Evolutionary conservation across 2,797 vertebrate genomes (phyloP).

Genomic region (Syngnathus acus): DNA sequence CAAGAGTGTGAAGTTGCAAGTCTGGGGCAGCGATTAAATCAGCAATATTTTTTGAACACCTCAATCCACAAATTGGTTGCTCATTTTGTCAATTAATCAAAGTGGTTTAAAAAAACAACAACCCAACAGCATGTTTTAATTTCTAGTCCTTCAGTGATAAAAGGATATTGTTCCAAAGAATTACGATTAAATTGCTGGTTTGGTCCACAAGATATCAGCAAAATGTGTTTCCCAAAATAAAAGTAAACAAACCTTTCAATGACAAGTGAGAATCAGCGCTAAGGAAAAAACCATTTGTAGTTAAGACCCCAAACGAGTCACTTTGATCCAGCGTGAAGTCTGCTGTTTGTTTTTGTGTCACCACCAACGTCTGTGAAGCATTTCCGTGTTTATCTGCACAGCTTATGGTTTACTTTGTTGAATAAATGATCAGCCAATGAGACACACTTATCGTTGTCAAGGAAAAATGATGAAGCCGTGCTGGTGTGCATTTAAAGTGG

Average conservation of each 20-base stretch:
- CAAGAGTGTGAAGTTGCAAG: too few relatives aligned
- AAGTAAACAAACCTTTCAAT: not conserved
- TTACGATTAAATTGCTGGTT: too few relatives aligned
- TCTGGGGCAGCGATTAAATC: too few relatives aligned
- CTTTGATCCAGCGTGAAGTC: constrained; percentile 9
- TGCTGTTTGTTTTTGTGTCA: constrained; percentile 11
- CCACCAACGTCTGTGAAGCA: constrained; percentile 16
- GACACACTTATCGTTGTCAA: constrained; percentile 49
- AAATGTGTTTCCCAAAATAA: too few relatives aligned
- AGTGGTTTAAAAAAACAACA: too few relatives aligned
- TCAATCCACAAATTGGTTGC: too few relatives aligned
- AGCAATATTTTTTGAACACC: too few relatives aligned
- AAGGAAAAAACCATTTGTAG: not conserved
- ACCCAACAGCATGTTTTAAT: too few relatives aligned
- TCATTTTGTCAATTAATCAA: too few relatives aligned
- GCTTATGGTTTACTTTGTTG: constrained; percentile 23
- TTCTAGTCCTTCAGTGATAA: too few relatives aligned
- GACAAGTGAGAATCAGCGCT: not conserved
- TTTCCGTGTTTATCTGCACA: constrained; percentile 43
- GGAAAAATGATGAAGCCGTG: constrained; percentile 48
- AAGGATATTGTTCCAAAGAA: too few relatives aligned
- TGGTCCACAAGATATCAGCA: too few relatives aligned
- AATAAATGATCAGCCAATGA: constrained; percentile 46
- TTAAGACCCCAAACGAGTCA: not conserved
- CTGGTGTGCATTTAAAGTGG: constrained; percentile 45